These are phyloP conservation scores for Urocynchramus pylzowi DNA, from an alignment of 2,113 vertebrate genomes.

Conservation along the genomic window DNA sequence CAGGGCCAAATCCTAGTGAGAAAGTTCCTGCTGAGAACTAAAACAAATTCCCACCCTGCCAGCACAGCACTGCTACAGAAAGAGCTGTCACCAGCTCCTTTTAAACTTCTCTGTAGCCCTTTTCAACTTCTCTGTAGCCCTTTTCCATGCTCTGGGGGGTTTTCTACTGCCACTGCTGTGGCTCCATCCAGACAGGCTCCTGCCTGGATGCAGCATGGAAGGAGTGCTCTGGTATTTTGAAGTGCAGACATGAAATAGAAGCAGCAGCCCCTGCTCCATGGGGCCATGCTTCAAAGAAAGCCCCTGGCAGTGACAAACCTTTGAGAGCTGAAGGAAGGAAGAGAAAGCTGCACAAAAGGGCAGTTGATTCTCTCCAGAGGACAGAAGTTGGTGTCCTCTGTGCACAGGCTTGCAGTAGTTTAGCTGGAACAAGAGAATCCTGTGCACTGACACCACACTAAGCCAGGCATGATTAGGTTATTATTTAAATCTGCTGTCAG, in stretches of 20 bases:
- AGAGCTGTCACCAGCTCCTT: neutral
- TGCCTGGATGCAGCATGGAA: neutral
- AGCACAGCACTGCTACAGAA: neutral
- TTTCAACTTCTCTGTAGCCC: neutral
- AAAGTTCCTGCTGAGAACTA: neutral
- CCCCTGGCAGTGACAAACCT: neutral
- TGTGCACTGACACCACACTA: neutral
- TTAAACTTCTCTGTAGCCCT: neutral
- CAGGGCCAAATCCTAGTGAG: neutral
- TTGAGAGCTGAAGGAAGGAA: neutral
- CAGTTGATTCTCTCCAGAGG: neutral
- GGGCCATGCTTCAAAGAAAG: neutral
- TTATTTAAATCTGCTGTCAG: constrained; percentile 34
- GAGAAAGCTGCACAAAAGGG: neutral
- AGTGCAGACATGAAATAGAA: neutral
- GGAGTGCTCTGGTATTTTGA: neutral
- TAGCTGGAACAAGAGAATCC: neutral
- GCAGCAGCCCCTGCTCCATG: neutral
- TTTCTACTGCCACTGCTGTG: neutral
- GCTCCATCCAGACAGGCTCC: neutral
- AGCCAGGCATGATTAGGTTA: neutral
- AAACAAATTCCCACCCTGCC: neutral
- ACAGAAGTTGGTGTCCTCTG: neutral
- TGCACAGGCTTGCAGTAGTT: neutral
- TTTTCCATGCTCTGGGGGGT: neutral